phyloP scores from a whole-genome alignment of 2,797 vertebrate species.

The Platyrinchus mystaceus region DNA sequence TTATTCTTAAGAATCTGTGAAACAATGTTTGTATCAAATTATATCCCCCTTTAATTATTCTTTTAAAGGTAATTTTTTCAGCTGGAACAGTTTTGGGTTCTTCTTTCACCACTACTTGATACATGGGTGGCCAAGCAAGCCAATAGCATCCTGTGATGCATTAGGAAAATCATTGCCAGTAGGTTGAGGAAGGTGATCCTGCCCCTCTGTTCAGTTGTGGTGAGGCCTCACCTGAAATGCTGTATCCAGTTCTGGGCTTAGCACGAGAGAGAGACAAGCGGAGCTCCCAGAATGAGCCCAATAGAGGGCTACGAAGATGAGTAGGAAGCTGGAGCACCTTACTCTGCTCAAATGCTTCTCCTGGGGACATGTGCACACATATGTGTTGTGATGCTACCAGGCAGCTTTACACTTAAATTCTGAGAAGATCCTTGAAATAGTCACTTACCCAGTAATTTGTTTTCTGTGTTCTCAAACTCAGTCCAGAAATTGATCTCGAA shows the following conservation, averaged over 20 bases:
- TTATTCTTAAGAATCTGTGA: background rate
- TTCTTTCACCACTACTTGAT: background rate
- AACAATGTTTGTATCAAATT: background rate
- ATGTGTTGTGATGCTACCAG: background rate
- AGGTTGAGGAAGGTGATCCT: background rate
- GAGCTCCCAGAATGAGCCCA: background rate
- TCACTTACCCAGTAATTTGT: background rate
- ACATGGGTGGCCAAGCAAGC: background rate
- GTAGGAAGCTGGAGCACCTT: background rate
- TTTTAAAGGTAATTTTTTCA: background rate
- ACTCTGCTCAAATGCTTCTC: background rate
- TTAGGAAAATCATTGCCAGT: background rate
- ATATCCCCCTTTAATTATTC: background rate
- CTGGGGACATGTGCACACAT: background rate
- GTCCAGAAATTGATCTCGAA: background rate
- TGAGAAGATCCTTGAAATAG: background rate
- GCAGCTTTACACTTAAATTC: background rate
- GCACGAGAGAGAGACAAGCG: too few species aligned
- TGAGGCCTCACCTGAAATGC: background rate
- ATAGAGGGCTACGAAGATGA: rapidly evolving
- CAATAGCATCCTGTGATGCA: background rate
- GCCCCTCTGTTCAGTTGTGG: background rate
- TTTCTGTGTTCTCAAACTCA: background rate
- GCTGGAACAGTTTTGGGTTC: background rate
- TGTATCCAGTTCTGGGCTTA: background rate